Evolutionary conservation across 2,113 vertebrate genomes (phyloP).

Genomic region (Chauna torquata): DNA sequence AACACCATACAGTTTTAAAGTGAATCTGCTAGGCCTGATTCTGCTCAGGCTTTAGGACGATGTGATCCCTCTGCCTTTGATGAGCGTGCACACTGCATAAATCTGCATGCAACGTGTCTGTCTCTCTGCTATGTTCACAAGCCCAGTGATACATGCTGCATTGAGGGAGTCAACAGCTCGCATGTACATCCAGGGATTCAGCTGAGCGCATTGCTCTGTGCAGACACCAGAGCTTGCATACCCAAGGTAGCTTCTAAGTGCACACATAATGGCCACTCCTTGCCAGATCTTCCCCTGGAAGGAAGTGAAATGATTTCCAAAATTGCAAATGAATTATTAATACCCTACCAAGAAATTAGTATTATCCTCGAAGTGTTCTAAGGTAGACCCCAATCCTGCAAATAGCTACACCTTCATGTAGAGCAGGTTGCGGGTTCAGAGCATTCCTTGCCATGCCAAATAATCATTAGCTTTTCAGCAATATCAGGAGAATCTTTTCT

Average conservation of each 20-base stretch:
- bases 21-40: neutral
- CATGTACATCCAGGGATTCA: neutral
- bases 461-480: conserved; percentile 42
- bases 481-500: neutral
- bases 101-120: neutral
- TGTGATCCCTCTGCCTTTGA: neutral
- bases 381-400: neutral
- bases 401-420: neutral
- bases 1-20: neutral
- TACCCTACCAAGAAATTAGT: neutral
- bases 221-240: neutral
- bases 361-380: neutral
- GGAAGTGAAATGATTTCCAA: neutral
- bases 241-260: neutral
- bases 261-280: neutral
- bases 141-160: neutral
- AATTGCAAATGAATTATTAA: conserved; percentile 21
- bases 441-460: conserved; percentile 14
- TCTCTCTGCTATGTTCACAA: neutral
- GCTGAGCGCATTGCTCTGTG: neutral
- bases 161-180: neutral
- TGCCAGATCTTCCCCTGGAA: neutral
- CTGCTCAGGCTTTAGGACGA: neutral
- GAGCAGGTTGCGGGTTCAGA: neutral
- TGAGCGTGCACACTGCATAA: neutral